phyloP scores from a whole-genome alignment of 2,113 vertebrate species.

The Pycnonotus jocosus region DNA sequence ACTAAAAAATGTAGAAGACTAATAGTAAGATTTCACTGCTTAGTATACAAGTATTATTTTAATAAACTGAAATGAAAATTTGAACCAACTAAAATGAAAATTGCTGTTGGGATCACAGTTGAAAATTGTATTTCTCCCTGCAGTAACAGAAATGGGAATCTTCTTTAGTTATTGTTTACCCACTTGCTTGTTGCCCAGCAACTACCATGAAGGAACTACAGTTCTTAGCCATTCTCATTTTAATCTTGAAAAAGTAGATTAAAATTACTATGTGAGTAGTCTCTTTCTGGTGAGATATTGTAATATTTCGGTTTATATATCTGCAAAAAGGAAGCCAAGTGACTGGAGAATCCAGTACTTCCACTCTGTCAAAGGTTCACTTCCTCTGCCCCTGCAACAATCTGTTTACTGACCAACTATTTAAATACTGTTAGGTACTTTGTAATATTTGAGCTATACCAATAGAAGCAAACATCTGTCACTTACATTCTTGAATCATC shows the following conservation, averaged over 20 bases:
- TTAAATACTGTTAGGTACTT: background rate
- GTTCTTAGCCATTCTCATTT: background rate
- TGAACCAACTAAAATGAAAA: background rate
- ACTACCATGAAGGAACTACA: background rate
- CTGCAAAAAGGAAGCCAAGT: background rate
- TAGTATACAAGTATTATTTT: background rate
- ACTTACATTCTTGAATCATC: conserved; percentile 94
- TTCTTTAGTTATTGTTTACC: background rate
- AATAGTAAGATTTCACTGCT: background rate
- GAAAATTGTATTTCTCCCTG: background rate
- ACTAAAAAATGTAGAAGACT: background rate
- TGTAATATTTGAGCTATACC: conserved; percentile 17
- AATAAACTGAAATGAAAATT: background rate
- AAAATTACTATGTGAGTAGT: background rate
- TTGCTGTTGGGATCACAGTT: background rate
- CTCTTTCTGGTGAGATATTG: background rate
- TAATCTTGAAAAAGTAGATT: background rate
- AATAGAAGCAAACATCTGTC: conserved; percentile 54
- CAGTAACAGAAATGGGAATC: background rate
- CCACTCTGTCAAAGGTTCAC: background rate
- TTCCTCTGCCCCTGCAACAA: background rate
- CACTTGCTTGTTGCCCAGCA: conserved; percentile 9
- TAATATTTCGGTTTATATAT: background rate
- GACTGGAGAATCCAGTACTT: background rate
- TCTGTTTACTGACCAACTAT: background rate